Conservation (phyloP, 1,140 invertebrate genomes). For the Ephestia elutella region DNA sequence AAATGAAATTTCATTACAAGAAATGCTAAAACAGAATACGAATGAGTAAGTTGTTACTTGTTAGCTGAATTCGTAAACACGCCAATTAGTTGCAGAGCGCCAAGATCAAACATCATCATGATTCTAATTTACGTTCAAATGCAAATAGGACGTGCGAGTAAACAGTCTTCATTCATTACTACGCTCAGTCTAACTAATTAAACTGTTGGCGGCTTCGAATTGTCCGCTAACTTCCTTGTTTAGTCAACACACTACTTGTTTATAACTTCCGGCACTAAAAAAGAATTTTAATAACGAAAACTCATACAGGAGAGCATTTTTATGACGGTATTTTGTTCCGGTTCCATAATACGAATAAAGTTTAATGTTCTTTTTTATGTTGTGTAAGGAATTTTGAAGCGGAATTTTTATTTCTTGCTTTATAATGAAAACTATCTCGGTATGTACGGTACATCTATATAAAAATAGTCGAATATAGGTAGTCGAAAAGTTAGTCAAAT, state of each 20-base stretch:
- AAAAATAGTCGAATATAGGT: too few relatives aligned
- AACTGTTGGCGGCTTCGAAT: constrained; percentile 42
- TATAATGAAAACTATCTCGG: too few relatives aligned
- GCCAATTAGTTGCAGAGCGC: neutral
- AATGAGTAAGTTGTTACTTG: too few relatives aligned
- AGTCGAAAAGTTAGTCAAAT: too few relatives aligned
- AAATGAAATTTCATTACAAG: too few relatives aligned
- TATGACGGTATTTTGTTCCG: neutral
- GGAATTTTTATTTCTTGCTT: too few relatives aligned
- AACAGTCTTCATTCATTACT: constrained; percentile 33
- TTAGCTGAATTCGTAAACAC: too few relatives aligned
- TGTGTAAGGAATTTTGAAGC: too few relatives aligned
- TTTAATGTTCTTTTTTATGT: too few relatives aligned
- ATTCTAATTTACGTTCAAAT: constrained; percentile 32
- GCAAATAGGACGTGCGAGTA: constrained; percentile 22
- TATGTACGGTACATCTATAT: too few relatives aligned
- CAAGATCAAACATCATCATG: constrained; percentile 24
- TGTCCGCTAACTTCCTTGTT: constrained; percentile 53
- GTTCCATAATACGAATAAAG: too few relatives aligned
- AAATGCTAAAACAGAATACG: too few relatives aligned
- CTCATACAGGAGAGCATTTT: neutral
- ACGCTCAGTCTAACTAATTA: constrained; percentile 50
- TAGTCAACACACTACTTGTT: constrained; percentile 20
- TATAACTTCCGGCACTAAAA: neutral
- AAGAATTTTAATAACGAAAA: neutral